Base-by-base conservation (phyloP, 2,797 vertebrate species). In the Argentina silus region DNA sequence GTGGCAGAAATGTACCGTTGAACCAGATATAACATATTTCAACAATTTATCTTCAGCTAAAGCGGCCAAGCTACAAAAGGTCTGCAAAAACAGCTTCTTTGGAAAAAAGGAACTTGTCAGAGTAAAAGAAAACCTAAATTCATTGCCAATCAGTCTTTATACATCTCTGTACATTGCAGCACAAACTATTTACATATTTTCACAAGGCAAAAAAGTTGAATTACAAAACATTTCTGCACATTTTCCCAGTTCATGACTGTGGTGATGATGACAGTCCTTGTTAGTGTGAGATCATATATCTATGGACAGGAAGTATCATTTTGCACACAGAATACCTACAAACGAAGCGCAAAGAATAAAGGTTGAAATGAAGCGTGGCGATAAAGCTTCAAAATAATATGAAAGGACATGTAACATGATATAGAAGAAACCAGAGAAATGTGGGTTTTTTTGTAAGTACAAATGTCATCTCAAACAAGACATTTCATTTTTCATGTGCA, bases 81-180 rank as follows among this genome's bases (percentile, higher is more conserved):
- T 79, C 78, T 75, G 88, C 87, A 73, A 84, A 36, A 86, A 92
- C 81, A 78, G 81, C 84, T 83, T 90, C 88, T 92, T 90, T 89
- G 85, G 85, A 86, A 86, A 88, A 65, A 86, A 78, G 85, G 81
- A 85, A 81, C 78, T 74, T 74, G 55, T 17, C 67, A 78, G 66
- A 86, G 76, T 80, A 83, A 86, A 88, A 88, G 78, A 79, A 56
- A 82, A 48, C 27, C 11, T 15, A 62, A 77, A 81, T 72, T 82
- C 1, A 80, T 87, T 83, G 87, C 86, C 84, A 69, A 84, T 86
- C 87, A 89, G 85, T 91, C 88, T 94, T 94, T 94, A 93, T 90
- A 93, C 81, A 90, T 86, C 80, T 85, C 87, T 92, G 84, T 83
- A 93, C 89, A 93, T 92, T 87, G 88, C 93, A 94, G 90, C 91